Conservation (phyloP, 1,140 invertebrate species). For the Maconellicoccus hirsutus region DNA sequence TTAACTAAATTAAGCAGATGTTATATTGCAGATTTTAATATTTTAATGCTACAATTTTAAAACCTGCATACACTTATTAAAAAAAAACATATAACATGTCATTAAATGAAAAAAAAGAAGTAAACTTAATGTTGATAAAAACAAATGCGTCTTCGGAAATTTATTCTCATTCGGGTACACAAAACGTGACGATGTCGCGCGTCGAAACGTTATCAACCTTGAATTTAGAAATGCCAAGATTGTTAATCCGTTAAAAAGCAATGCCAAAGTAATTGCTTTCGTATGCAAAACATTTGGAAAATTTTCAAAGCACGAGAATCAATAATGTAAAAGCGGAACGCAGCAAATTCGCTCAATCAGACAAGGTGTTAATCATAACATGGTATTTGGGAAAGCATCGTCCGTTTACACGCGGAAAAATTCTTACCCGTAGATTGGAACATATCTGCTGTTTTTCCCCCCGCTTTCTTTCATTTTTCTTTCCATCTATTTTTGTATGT, state of each 20-base stretch:
- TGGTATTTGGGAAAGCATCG: background rate
- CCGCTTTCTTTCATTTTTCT: background rate
- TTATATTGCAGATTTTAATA: no score
- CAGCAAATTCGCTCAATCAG: background rate
- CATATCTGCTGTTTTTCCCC: no score
- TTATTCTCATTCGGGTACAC: no score
- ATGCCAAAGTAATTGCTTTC: background rate
- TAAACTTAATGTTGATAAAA: no score
- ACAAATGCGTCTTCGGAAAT: no score
- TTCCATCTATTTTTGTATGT: background rate
- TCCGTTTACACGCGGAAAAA: background rate
- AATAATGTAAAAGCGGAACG: background rate
- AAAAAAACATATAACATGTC: no score
- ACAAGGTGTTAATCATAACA: background rate
- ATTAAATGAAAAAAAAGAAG: no score
- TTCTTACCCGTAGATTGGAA: background rate
- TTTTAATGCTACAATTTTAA: no score
- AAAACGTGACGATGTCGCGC: no score
- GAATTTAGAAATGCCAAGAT: background rate
- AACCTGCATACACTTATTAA: no score
- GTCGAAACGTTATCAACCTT: background rate
- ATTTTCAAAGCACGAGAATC: slow-evolving; percentile 11
- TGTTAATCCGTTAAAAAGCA: background rate
- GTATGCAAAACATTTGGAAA: slow-evolving; percentile 1
- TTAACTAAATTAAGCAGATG: no score